Conservation (phyloP, 2,888 invertebrate species). For the Xiphydria camelus region DNA sequence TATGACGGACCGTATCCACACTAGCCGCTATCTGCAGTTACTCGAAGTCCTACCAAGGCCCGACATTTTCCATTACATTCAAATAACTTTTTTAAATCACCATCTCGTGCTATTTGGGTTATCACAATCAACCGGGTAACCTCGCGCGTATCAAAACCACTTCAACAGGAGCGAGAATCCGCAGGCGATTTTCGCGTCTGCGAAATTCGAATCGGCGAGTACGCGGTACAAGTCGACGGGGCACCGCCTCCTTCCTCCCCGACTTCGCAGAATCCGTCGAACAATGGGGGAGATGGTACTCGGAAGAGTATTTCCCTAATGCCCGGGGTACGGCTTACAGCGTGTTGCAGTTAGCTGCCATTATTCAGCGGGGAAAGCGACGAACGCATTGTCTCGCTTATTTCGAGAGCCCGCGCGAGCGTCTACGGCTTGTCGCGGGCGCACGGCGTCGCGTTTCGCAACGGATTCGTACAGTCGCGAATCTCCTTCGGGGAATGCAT, state of each 20-base stretch:
- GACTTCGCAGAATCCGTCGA: constrained; percentile 29
- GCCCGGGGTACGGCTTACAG: constrained; percentile 10
- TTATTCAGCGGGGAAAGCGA: constrained; percentile 15
- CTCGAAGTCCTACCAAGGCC: too few species aligned
- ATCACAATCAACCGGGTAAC: too few species aligned
- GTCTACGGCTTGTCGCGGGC: too few species aligned
- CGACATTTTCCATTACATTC: too few species aligned
- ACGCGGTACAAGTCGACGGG: constrained; percentile 6
- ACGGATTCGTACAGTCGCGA: too few species aligned
- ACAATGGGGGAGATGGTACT: not conserved
- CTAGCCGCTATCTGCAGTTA: too few species aligned
- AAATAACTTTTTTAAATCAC: too few species aligned
- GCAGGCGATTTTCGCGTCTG: constrained; percentile 27
- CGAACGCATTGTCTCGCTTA: constrained; percentile 1
- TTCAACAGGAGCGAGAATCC: constrained; percentile 11
- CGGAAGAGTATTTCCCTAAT: constrained; percentile 19
- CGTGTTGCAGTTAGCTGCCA: constrained; percentile 18
- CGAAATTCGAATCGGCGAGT: constrained; percentile 37
- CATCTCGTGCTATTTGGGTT: too few species aligned
- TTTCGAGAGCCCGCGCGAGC: not conserved
- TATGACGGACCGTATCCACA: too few species aligned
- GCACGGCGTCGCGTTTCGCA: too few species aligned
- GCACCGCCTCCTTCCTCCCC: not conserved
- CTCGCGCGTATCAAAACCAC: too few species aligned
- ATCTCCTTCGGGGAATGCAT: too few species aligned